Conservation (phyloP, 2,113 vertebrate species). For the Brienomyrus longianalis region DNA sequence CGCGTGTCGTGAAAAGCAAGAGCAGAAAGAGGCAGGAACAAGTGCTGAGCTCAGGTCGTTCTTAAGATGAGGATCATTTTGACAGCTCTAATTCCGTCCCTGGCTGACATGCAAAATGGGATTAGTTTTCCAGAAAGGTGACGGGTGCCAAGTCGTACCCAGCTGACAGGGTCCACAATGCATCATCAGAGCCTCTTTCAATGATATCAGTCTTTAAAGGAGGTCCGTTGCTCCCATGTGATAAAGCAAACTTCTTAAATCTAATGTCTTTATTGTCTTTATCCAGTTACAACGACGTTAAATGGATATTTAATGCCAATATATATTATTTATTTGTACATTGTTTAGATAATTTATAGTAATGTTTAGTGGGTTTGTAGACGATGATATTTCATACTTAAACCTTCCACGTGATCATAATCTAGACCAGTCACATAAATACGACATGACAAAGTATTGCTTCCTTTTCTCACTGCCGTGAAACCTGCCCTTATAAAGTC, state of each 20-base stretch:
- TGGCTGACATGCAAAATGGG: conserved; percentile 51
- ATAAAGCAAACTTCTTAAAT: background rate
- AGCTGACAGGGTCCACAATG: background rate
- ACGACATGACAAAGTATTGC: background rate
- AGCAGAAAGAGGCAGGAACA: conserved; percentile 50
- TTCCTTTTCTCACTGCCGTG: background rate
- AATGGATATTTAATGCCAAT: background rate
- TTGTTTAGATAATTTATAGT: background rate
- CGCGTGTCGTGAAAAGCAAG: conserved; percentile 34
- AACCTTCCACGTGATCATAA: background rate
- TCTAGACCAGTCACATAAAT: background rate
- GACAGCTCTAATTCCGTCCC: conserved; percentile 75
- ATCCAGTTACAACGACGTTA: background rate
- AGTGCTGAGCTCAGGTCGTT: conserved; percentile 49
- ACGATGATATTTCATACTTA: background rate
- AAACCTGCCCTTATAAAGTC: background rate
- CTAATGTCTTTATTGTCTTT: background rate
- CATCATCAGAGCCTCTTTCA: background rate
- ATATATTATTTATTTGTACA: background rate
- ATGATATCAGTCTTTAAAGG: background rate
- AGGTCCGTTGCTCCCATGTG: background rate
- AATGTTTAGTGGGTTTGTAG: background rate
- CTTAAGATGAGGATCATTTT: conserved; percentile 56
- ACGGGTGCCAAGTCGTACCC: conserved; percentile 50
- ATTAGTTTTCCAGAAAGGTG: conserved; percentile 55